Evolutionary conservation across 2,888 invertebrate species (phyloP), one percentile per base, ranked within the genome.

Genomic region (Orthonevra nobilis): DNA sequence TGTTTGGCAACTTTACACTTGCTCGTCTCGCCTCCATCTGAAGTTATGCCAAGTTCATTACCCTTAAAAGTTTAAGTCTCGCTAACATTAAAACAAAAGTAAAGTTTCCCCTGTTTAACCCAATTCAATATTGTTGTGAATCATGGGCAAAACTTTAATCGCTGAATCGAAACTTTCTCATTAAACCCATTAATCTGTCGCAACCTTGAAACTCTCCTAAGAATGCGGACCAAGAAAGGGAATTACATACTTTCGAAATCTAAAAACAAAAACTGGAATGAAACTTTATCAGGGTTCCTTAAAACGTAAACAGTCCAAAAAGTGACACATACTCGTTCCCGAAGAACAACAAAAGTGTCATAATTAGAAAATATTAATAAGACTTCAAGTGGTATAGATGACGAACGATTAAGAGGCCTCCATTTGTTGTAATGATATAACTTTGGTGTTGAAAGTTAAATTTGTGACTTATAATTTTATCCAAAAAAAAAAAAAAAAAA

Each of bases 301-400:
- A n/a, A n/a, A n/a, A n/a, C n/a, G n/a, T n/a, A n/a, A n/a, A n/a
- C n/a, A n/a, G n/a, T n/a, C n/a, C n/a, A n/a, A n/a, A n/a, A n/a
- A n/a, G n/a, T n/a, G n/a, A n/a, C n/a, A n/a, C n/a, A n/a, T n/a
- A n/a, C n/a, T n/a, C n/a, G n/a, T n/a, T n/a, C n/a, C n/a, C n/a
- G n/a, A n/a, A n/a, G n/a, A n/a, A n/a, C n/a, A 60, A 52, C 64
- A 44, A 46, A 64, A 77, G 64, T 70, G 64, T 70, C 77, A 77
- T 77, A 77, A 77, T 77, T 77, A 77, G 64, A 77, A 77, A 64
- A 77, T 70, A 77, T 77, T 77, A 77, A 77, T 77, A 77, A 69
- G 72, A 70, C 64, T 72, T 58, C n/a, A 58, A 58, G 77, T 40
- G 58, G 44, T 72, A 52, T 54, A 56, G 64, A 52, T 63, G 69